Evolutionary conservation across 2,113 vertebrate genomes (phyloP).

Genomic region (Crotalus horridus): DNA sequence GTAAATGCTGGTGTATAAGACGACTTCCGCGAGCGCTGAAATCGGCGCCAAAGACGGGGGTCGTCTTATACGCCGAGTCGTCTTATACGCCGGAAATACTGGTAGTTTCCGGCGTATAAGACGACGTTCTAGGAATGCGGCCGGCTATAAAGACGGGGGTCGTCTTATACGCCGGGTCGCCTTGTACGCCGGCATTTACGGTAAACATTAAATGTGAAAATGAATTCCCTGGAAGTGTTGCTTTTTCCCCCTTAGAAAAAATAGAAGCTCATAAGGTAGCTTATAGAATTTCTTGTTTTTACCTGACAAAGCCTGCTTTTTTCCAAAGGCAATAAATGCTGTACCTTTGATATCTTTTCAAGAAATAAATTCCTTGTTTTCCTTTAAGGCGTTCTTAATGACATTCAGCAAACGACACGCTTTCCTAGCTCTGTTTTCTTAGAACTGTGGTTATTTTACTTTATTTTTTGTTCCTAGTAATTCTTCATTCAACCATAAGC

Average conservation of each 20-base stretch:
- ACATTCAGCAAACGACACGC: neutral
- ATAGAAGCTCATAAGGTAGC: neutral
- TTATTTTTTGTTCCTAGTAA: neutral
- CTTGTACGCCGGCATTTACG: no score
- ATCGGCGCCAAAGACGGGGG: no score
- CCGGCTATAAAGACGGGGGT: no score
- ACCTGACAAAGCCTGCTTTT: neutral
- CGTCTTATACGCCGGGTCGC: no score
- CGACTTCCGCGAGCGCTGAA: no score
- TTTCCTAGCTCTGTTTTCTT: neutral
- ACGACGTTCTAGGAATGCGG: no score
- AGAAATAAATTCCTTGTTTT: constrained; percentile 6
- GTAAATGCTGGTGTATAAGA: no score
- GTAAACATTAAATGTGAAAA: neutral
- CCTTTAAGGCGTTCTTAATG: neutral
- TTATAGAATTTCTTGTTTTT: neutral
- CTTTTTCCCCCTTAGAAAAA: neutral
- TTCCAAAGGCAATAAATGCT: neutral
- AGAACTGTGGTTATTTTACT: constrained; percentile 20
- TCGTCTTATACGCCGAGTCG: no score
- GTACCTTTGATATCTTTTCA: neutral
- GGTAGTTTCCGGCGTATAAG: no score
- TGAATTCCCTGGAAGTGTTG: neutral
- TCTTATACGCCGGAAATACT: no score
- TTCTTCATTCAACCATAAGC: neutral